phyloP scores from a whole-genome alignment of 1,140 invertebrate species.

The Aleiodes sp. region DNA sequence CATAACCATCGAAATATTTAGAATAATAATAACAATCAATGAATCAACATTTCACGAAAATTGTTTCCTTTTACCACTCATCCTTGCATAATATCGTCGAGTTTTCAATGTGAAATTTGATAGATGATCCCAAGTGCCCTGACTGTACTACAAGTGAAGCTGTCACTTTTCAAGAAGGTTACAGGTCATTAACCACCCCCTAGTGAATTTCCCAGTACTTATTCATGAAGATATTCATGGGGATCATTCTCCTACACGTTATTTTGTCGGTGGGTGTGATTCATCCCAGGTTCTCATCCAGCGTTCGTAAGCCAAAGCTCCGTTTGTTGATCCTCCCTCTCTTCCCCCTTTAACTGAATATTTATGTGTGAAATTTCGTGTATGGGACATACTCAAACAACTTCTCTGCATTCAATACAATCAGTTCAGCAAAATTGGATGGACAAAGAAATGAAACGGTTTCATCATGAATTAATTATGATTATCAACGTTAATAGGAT shows the following conservation, averaged over 20 bases:
- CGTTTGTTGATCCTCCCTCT: neutral
- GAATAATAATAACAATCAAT: too few species aligned
- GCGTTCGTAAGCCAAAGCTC: constrained; percentile 18
- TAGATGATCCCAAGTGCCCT: too few species aligned
- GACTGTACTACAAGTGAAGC: neutral
- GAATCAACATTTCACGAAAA: too few species aligned
- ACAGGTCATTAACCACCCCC: constrained; percentile 48
- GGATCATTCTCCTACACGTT: constrained; percentile 4
- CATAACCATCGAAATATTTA: too few species aligned
- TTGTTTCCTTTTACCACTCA: too few species aligned
- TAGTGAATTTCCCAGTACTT: constrained; percentile 36
- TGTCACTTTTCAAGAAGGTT: constrained; percentile 36
- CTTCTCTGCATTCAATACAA: too few species aligned
- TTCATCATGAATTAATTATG: neutral
- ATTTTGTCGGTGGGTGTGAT: constrained; percentile 20
- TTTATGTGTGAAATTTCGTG: constrained; percentile 20
- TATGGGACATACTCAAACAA: neutral
- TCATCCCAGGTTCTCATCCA: constrained; percentile 6
- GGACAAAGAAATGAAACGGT: neutral
- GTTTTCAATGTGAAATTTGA: too few species aligned
- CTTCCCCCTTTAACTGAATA: constrained; percentile 11
- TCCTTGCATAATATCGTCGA: too few species aligned
- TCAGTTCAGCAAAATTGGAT: neutral
- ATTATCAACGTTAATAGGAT: too few species aligned
- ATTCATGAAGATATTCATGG: constrained; percentile 27